Evolutionary conservation across 2,888 invertebrate species (phyloP).

Genomic region (Ophion ventricosus): DNA sequence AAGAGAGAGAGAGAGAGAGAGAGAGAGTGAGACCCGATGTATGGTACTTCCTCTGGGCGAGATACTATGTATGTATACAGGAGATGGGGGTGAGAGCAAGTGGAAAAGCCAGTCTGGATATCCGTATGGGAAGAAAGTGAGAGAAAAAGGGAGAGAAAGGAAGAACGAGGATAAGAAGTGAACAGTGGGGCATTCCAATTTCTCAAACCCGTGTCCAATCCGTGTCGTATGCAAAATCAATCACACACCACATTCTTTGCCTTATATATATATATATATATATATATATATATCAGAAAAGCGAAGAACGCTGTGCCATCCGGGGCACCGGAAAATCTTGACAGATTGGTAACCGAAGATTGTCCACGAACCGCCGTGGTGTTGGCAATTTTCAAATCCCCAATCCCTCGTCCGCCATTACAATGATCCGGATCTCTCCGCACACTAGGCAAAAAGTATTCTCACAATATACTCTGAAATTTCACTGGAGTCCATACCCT

Average conservation of each 20-base stretch:
- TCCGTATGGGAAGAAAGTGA: slow-evolving; percentile 43
- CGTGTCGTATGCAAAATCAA: slow-evolving; percentile 84
- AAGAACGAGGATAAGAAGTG: slow-evolving; percentile 59
- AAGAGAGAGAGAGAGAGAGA: slow-evolving; percentile 45
- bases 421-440: not conserved
- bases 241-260: slow-evolving; percentile 75
- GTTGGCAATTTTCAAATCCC: slow-evolving; percentile 36
- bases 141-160: slow-evolving; percentile 22
- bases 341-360: slow-evolving; percentile 39
- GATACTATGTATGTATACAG: slow-evolving; percentile 44
- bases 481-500: not conserved
- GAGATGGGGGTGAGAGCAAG: slow-evolving; percentile 51
- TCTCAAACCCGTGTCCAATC: slow-evolving; percentile 83
- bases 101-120: slow-evolving; percentile 48
- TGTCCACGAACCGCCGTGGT: slow-evolving; percentile 30
- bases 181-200: slow-evolving; percentile 81
- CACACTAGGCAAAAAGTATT: slow-evolving; percentile 4
- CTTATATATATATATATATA: slow-evolving; percentile 3
- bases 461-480: not conserved
- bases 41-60: slow-evolving; percentile 46
- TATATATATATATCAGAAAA: slow-evolving; percentile 17
- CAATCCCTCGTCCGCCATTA: slow-evolving; percentile 6
- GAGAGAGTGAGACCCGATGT: slow-evolving; percentile 50
- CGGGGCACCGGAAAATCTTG: slow-evolving; percentile 26
- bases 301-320: slow-evolving; percentile 1